Conservation (phyloP, 2,888 invertebrate species). For the Protula sp. region DNA sequence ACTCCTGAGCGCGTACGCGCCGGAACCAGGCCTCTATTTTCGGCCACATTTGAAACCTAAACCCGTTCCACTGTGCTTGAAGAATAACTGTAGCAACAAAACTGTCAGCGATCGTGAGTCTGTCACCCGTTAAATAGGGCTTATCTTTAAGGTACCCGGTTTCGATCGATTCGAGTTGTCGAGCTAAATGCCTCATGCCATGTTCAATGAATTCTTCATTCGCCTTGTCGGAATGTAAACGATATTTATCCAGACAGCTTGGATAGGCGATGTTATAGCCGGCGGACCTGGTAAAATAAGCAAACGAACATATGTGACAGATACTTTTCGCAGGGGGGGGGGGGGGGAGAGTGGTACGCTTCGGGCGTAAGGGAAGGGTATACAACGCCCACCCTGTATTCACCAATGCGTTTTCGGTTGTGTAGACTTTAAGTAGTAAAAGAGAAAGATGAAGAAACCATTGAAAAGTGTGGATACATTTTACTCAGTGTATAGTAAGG, state of each 20-base stretch:
- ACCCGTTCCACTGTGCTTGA: conserved; percentile 39
- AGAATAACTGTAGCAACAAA: conserved; percentile 34
- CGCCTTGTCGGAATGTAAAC: conserved; percentile 30
- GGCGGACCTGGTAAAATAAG: conserved; percentile 33
- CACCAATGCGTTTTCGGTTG: no score
- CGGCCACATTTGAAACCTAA: conserved; percentile 40
- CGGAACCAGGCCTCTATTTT: conserved; percentile 34
- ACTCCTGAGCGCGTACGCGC: conserved; percentile 31
- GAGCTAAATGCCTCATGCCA: conserved; percentile 31
- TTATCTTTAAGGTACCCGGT: conserved; percentile 32
- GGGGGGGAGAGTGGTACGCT: no score
- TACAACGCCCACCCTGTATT: no score
- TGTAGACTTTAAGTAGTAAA: no score
- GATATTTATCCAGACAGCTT: conserved; percentile 37
- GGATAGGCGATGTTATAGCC: conserved; percentile 40
- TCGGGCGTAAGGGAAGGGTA: no score
- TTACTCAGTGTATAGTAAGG: no score
- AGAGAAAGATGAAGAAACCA: no score
- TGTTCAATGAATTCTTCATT: conserved; percentile 36
- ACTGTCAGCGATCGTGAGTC: conserved; percentile 36
- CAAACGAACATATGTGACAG: no score
- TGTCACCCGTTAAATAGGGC: conserved; percentile 31
- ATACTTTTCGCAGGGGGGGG: no score
- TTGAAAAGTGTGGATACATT: no score
- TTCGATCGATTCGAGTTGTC: conserved; percentile 36